Conservation (phyloP, 2,888 invertebrate genomes). For the Apamea crenata region DNA sequence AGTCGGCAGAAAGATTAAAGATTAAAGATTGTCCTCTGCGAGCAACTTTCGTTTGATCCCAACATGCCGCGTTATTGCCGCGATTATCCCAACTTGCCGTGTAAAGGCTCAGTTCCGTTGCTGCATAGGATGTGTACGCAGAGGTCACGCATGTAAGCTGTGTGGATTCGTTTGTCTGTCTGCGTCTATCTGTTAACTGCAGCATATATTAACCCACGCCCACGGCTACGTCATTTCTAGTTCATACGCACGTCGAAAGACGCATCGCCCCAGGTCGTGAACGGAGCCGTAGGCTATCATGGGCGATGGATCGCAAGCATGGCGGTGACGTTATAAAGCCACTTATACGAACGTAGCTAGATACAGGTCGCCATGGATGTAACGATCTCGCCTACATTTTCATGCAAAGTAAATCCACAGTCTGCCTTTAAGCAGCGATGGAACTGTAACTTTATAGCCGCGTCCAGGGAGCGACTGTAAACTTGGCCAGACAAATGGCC, state of each 20-base stretch:
- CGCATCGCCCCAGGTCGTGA: background rate
- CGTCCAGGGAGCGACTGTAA: conserved; percentile 45
- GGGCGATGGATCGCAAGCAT: background rate
- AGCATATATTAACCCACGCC: background rate
- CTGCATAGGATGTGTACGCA: background rate
- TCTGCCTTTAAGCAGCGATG: background rate
- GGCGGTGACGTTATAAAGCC: background rate
- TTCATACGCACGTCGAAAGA: background rate
- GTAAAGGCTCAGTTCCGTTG: conserved; percentile 8
- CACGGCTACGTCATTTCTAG: background rate
- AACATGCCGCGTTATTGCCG: conserved; percentile 54
- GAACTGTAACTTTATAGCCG: conserved; percentile 23
- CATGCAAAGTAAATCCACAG: background rate
- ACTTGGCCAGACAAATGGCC: conserved; percentile 52
- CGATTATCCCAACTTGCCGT: conserved; percentile 29
- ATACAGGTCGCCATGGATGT: background rate
- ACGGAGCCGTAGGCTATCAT: background rate
- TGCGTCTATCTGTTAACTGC: background rate
- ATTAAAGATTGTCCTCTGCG: conserved; percentile 52
- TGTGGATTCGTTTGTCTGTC: background rate
- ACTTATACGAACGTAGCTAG: background rate
- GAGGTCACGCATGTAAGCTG: background rate
- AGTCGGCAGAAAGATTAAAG: conserved; percentile 56
- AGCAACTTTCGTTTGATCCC: conserved; percentile 60
- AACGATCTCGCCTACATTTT: background rate